Base-by-base conservation (phyloP, 92 coral and sea anemone species). In the Micromussa lordhowensis region DNA sequence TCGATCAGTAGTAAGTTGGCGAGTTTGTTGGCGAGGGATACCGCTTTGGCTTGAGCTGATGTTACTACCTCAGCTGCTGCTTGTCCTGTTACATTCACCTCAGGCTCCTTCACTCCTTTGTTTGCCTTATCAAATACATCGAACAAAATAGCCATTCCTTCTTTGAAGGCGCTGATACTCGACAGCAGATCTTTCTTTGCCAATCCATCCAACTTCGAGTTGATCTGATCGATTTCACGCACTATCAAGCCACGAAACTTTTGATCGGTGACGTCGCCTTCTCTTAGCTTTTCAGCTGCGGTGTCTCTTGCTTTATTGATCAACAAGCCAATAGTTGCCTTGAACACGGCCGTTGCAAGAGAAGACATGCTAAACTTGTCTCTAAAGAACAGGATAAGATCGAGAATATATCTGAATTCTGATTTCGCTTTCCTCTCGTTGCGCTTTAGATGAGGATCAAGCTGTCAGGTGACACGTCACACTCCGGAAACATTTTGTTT, bases 201-300 rank as follows among this genome's bases (percentile, higher is more conserved):
- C n/a, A 73, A 38, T 32, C 28, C 78, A 36, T 73, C 78, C 49
- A 73, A 32, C 78, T 73, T 73, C 51, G 53, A 73, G 49, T 35
- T 32, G 78, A 36, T 36, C 26, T 73, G 15, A 22, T 73, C 78
- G 44, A 73, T 36, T 35, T 73, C 78, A 4, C 78, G 51, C 26
- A 80, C 31, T 19, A 80, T 29, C 31, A 80, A 21, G 40, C 29
- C n/a, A 30, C 84, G 84, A 24, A 80, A 80, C 32, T 80, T 80
- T 55, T 80, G 10, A 49, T 80, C 68, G 15, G 84, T 80, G 1
- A 68, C 54, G 28, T 80, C 84, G 38, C 84, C 84, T 34, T 80
- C 63, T 80, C 57, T 58, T 18, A 80, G 73, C 35, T 57, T 80
- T 28, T 80, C 68, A 12, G 72, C 84, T n/a, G 48, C 84, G 30